Conservation (phyloP, 2,113 vertebrate genomes). For the Dromaius novaehollandiae region DNA sequence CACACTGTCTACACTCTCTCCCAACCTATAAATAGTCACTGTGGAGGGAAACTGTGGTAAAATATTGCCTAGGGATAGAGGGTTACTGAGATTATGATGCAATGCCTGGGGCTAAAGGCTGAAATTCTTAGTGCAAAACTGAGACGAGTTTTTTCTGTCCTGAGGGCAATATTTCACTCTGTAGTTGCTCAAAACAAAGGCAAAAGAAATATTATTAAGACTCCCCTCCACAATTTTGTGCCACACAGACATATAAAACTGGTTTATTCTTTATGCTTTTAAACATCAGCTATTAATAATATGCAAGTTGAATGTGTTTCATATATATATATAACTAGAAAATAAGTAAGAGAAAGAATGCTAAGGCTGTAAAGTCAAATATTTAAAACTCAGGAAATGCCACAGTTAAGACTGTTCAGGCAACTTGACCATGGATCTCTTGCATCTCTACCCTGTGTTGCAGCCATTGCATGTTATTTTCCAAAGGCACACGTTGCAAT, state of each 20-base stretch:
- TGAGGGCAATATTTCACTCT: slow-evolving; percentile 19
- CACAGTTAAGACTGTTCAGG: background rate
- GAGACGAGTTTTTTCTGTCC: background rate
- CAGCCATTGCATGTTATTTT: background rate
- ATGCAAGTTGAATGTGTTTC: slow-evolving; percentile 12
- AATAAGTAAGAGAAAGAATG: background rate
- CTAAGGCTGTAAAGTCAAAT: background rate
- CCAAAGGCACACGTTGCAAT: background rate
- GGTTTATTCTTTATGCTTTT: slow-evolving; percentile 18
- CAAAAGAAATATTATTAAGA: background rate
- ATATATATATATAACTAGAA: background rate
- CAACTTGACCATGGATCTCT: slow-evolving; percentile 28
- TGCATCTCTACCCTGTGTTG: background rate
- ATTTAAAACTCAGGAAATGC: slow-evolving; percentile 44
- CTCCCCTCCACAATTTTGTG: background rate
- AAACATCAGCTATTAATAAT: background rate
- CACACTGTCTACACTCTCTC: background rate
- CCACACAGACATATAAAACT: background rate
- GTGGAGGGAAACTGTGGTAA: background rate
- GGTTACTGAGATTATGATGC: background rate
- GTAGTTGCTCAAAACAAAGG: background rate
- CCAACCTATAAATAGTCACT: slow-evolving; percentile 4
- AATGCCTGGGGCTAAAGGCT: background rate
- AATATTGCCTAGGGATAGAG: background rate
- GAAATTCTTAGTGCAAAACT: background rate